Base-by-base conservation (phyloP, 2,888 invertebrate genomes). In the Ceriagrion tenellum region DNA sequence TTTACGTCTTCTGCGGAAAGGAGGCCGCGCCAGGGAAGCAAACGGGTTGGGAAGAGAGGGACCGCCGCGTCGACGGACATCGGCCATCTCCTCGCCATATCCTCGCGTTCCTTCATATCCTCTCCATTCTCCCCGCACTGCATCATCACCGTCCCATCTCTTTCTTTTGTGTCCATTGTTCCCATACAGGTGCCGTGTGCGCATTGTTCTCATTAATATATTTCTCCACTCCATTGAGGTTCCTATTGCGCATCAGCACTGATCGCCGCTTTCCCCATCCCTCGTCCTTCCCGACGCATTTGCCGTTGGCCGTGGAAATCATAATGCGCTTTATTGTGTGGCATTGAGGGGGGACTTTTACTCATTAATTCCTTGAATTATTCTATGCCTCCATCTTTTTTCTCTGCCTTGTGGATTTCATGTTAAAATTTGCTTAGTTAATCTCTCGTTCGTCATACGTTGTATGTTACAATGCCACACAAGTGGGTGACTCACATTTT, bases 191-290 rank as follows among this genome's bases (percentile, higher is more conserved):
- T 81, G 81, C 81, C 81, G 8, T 3, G 81, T 35, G 81, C 35
- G 81, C 35, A 81, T 81, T 81, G 81, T 81, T 81, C 81, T 81
- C 10, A 81, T 81, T n/a, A 69, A 81, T 81, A 81, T 35, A 81
- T 81, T 81, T 69, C 69, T n/a, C 13, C 12, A 4, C 81, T n/a
- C 13, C 16, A 59, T 59, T 59, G 69, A 69, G 69, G 69, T 26
- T 3, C 81, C 26, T 4, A 81, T 81, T 81, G 81, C 35, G 30
- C 81, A 81, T 81, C 16, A 35, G 4, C 81, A 81, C 35, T 16
- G 35, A 81, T 35, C n/a, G 81, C 2, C 81, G 3, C 81, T 81
- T 81, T 35, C 35, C 35, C 81, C 81, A 81, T 81, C 35, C 30
- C 26, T 2, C 16, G 35, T 16, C 81, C 81, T 81, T 81, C 81